Evolutionary conservation across 1,140 invertebrate genomes (phyloP).

Genomic region (Phymorhynchus buccinoides): DNA sequence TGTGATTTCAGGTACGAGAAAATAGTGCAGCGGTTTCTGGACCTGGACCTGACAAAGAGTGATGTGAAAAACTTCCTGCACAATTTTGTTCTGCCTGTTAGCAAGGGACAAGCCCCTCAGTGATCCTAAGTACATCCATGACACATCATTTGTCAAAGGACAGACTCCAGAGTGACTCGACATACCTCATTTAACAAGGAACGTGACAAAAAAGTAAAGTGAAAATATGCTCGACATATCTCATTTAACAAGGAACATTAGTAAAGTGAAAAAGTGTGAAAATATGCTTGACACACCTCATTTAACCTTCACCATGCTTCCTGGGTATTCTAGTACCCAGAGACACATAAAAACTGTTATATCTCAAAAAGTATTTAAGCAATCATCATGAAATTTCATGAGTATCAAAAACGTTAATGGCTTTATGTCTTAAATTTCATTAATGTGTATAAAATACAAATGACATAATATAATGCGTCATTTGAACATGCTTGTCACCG

Average conservation of each 20-base stretch:
- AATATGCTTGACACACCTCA: too few species aligned
- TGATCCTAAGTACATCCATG: not conserved
- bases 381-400: too few species aligned
- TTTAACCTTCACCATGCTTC: too few species aligned
- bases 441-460: too few species aligned
- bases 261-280: not conserved
- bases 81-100: conserved; percentile 60
- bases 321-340: too few species aligned
- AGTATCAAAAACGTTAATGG: too few species aligned
- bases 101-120: conserved; percentile 48
- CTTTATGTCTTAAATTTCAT: too few species aligned
- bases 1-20: conserved; percentile 57
- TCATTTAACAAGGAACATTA: not conserved
- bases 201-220: not conserved
- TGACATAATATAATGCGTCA: too few species aligned
- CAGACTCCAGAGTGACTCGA: not conserved
- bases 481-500: too few species aligned
- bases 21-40: conserved; percentile 61
- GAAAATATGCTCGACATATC: not conserved
- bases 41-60: conserved; percentile 63
- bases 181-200: not conserved
- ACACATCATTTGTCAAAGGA: not conserved
- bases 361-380: too few species aligned
- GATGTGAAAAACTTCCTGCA: conserved; percentile 62
- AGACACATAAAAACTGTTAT: too few species aligned